Conservation (phyloP, 2,797 vertebrate species). For the Lacerta bilineata region DNA sequence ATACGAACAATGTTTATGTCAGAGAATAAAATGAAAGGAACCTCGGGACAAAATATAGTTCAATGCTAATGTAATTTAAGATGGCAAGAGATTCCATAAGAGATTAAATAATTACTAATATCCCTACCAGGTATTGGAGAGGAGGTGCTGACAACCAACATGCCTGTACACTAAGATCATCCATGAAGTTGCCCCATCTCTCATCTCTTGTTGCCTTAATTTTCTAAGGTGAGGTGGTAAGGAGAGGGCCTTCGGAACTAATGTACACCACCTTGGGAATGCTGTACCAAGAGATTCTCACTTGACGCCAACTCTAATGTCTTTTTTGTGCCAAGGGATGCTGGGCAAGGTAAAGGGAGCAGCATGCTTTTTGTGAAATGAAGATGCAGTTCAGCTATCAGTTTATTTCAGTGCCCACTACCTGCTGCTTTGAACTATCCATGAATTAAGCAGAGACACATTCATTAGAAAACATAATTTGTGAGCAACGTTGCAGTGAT, state of each 20-base stretch:
- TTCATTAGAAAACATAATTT: neutral
- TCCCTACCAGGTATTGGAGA: conserved; percentile 53
- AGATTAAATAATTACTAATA: conserved; percentile 58
- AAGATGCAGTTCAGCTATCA: no score
- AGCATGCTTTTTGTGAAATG: neutral
- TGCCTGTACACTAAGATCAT: neutral
- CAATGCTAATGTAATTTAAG: conserved; percentile 23
- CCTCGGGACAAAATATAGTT: conserved; percentile 38
- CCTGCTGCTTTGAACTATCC: neutral
- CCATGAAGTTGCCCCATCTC: no score
- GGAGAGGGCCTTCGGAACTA: no score
- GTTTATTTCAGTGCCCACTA: neutral
- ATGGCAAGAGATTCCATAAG: conserved; percentile 43
- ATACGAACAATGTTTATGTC: conserved; percentile 7
- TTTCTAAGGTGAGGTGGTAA: no score
- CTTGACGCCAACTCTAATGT: no score
- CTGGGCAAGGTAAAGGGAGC: neutral
- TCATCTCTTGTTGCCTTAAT: no score
- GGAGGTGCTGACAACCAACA: conserved; percentile 56
- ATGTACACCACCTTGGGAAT: no score
- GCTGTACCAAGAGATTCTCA: no score
- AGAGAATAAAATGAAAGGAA: conserved; percentile 52
- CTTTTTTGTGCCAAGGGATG: neutral
- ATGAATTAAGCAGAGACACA: neutral
- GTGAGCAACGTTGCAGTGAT: neutral